Conservation (phyloP, 2,113 vertebrate genomes). For the Microcebus ravelobensis region DNA sequence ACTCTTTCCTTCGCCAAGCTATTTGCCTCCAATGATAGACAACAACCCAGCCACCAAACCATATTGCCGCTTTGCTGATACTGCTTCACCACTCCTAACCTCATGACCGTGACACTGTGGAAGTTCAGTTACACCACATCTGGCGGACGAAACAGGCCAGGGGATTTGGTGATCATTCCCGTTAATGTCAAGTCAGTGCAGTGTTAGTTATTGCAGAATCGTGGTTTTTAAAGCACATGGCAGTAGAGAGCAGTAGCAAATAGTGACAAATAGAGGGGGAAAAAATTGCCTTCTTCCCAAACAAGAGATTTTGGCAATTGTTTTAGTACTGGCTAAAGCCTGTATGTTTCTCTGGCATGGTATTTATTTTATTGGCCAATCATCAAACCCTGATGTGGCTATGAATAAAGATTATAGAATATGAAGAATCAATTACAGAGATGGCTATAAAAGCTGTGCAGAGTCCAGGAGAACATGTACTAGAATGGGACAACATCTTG, state of each 20-base stretch:
- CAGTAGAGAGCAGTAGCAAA: background rate
- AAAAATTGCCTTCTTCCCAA: background rate
- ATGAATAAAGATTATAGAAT: conserved; percentile 71
- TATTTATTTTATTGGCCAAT: conserved; percentile 39
- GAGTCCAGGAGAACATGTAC: background rate
- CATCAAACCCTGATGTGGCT: conserved; percentile 45
- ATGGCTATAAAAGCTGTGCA: background rate
- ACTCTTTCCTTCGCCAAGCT: background rate
- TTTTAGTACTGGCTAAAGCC: conserved; percentile 43
- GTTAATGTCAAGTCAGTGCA: background rate
- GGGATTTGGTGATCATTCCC: background rate
- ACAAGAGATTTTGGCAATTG: conserved; percentile 42
- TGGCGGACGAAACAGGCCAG: background rate
- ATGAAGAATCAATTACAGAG: conserved; percentile 49
- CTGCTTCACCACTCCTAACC: background rate
- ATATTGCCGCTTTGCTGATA: background rate
- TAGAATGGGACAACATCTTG: background rate
- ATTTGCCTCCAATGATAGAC: background rate
- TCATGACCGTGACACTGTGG: background rate
- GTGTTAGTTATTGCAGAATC: background rate
- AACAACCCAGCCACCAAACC: background rate
- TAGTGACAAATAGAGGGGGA: background rate
- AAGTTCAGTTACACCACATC: background rate
- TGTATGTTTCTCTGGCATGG: conserved; percentile 23
- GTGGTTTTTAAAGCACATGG: background rate